Conservation (phyloP, 2,888 invertebrate genomes). For the Tuberolachnus salignus region DNA sequence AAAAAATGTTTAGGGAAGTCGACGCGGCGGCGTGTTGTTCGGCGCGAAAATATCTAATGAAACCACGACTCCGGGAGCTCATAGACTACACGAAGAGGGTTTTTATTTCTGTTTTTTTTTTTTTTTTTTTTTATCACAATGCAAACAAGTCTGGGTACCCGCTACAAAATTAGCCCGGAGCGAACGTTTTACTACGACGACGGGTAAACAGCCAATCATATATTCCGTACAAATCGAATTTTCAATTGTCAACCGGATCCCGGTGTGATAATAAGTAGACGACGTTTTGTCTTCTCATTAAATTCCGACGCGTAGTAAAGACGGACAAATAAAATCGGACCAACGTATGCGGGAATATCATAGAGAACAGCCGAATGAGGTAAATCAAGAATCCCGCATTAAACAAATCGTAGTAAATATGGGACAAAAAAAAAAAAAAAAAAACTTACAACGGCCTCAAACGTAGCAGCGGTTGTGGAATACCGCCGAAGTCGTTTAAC, state of each 20-base stretch:
- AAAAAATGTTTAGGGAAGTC: not conserved
- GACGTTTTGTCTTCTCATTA: not conserved
- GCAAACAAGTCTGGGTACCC: slow-evolving; percentile 19
- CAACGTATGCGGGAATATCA: no score
- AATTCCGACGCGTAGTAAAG: not conserved
- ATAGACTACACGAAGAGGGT: not conserved
- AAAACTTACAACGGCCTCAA: no score
- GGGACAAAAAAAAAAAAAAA: no score
- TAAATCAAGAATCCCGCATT: no score
- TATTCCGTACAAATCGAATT: slow-evolving; percentile 51
- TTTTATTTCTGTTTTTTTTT: no score
- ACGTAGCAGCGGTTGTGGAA: no score
- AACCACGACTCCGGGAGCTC: slow-evolving; percentile 2
- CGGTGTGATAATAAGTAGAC: not conserved
- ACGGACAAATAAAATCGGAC: no score
- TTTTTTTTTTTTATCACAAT: slow-evolving; percentile 10
- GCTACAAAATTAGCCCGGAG: slow-evolving; percentile 4
- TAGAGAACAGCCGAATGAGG: no score
- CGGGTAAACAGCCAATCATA: slow-evolving; percentile 50
- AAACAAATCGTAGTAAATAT: no score
- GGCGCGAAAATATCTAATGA: not conserved
- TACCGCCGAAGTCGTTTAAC: no score
- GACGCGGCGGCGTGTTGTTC: not conserved
- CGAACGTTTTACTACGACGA: not conserved
- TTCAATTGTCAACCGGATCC: slow-evolving; percentile 19